A percentile compares a stretch with the other conserved stretches of the same genome.
Evolutionary conservation across 1,140 invertebrate species (phyloP).

Genomic region (Drosophila ambigua): DNA sequence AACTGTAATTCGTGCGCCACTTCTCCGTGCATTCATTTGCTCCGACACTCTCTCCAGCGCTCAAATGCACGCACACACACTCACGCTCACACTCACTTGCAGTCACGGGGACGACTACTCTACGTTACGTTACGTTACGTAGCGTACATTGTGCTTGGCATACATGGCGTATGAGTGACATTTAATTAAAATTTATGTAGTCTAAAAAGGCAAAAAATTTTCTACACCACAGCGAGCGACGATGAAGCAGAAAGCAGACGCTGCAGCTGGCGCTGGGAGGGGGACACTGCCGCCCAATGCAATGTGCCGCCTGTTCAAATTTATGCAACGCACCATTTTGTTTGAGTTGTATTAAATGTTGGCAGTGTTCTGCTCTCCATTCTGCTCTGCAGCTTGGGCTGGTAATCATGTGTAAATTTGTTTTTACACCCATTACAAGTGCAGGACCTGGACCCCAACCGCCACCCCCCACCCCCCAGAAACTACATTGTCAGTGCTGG

Average conservation of each 20-base stretch:
- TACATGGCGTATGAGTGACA: conserved; percentile 81
- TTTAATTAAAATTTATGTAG: conserved; percentile 82
- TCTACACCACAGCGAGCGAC: conserved; percentile 43
- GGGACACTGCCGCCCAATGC: not conserved
- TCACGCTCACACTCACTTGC: conserved; percentile 28
- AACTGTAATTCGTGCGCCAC: conserved; percentile 78
- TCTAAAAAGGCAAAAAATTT: conserved; percentile 69
- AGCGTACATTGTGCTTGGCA: conserved; percentile 55
- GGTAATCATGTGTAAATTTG: conserved; percentile 81
- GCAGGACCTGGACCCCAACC: conserved; percentile 41
- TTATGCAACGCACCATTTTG: conserved; percentile 78
- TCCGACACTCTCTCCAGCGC: conserved; percentile 8
- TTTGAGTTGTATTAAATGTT: conserved; percentile 80
- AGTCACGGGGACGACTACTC: not conserved
- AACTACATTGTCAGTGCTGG: conserved; percentile 37
- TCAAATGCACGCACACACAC: conserved; percentile 50
- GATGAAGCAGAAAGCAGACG: conserved; percentile 9
- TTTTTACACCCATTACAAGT: conserved; percentile 66
- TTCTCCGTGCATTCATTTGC: conserved; percentile 74
- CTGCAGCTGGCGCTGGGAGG: conserved; percentile 6
- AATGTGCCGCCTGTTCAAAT: conserved; percentile 65
- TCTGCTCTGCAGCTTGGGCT: conserved; percentile 30
- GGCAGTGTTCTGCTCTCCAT: conserved; percentile 19
- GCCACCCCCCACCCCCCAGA: too few species aligned
- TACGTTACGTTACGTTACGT: too few species aligned